These are phyloP conservation scores for Argynnis bischoffii DNA, from an alignment of 2,888 invertebrate genomes.

Conservation along the genomic window DNA sequence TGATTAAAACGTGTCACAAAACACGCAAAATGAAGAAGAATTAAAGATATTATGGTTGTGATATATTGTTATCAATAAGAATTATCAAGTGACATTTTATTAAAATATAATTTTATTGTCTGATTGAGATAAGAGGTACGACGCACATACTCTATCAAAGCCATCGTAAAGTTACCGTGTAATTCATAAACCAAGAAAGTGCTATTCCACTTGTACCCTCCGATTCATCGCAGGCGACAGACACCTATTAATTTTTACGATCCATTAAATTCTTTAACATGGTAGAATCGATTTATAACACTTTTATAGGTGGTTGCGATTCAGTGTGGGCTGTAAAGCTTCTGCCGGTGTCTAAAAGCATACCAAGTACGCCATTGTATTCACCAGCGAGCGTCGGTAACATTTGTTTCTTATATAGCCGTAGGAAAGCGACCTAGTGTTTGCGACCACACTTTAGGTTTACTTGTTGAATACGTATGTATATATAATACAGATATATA, in stretches of 20 bases:
- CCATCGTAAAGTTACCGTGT: conserved; percentile 65
- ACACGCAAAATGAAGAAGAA: too few species aligned
- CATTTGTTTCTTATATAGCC: conserved; percentile 10
- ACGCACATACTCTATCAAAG: conserved; percentile 51
- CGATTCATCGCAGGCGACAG: conserved; percentile 60
- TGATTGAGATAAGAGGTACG: conserved; percentile 68
- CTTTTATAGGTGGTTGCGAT: conserved; percentile 67
- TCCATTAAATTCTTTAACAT: conserved; percentile 79
- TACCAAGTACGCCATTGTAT: conserved; percentile 35
- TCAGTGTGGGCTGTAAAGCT: conserved; percentile 69
- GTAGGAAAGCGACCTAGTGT: conserved; percentile 2
- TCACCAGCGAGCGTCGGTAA: neutral
- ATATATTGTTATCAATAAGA: too few species aligned
- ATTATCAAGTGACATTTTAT: too few species aligned
- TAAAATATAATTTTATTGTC: conserved; percentile 55
- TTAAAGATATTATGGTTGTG: too few species aligned
- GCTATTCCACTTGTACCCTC: conserved; percentile 52
- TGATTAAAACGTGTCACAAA: too few species aligned
- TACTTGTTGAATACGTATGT: neutral
- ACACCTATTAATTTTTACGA: conserved; percentile 79
- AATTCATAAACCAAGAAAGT: conserved; percentile 73
- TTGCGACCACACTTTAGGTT: neutral
- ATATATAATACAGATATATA: too few species aligned
- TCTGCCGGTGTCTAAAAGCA: conserved; percentile 59
- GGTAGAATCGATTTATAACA: conserved; percentile 78